These are phyloP conservation scores for Cataglyphis cursor DNA, from an alignment of 2,888 invertebrate species.

Conservation along the genomic window DNA sequence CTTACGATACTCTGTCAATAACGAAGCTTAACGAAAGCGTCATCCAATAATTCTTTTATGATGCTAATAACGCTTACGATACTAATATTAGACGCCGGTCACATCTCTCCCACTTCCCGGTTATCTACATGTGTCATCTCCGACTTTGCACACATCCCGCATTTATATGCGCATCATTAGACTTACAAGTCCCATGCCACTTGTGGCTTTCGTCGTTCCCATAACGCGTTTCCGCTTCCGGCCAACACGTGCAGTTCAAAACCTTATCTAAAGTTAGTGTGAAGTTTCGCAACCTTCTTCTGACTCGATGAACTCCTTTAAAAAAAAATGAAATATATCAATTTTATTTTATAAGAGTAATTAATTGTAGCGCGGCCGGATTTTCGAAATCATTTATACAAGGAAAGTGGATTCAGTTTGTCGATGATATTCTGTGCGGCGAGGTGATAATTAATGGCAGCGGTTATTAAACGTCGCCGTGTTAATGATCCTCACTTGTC, in stretches of 20 bases:
- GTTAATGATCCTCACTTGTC: slow-evolving; percentile 77
- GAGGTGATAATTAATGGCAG: slow-evolving; percentile 75
- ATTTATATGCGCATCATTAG: slow-evolving; percentile 83
- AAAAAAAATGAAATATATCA: neutral
- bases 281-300: neutral
- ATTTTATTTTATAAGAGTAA: slow-evolving; percentile 13
- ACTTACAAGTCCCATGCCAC: slow-evolving; percentile 71
- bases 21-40: slow-evolving; percentile 10
- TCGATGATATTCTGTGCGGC: slow-evolving; percentile 58
- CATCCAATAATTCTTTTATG: slow-evolving; percentile 15
- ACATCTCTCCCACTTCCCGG: slow-evolving; percentile 57
- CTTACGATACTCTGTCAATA: slow-evolving; percentile 39
- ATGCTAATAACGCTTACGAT: slow-evolving; percentile 6
- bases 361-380: neutral
- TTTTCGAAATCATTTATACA: slow-evolving; percentile 25
- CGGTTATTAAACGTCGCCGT: slow-evolving; percentile 81
- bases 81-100: slow-evolving; percentile 68
- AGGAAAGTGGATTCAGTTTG: slow-evolving; percentile 29
- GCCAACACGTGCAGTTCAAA: slow-evolving; percentile 77
- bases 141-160: slow-evolving; percentile 75
- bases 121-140: slow-evolving; percentile 79
- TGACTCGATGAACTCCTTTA: neutral
- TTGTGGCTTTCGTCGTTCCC: slow-evolving; percentile 80
- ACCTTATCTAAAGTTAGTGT: neutral
- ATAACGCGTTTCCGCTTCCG: slow-evolving; percentile 84